Base-by-base conservation (phyloP, 2,888 invertebrate species). In the Cephus rjabovi region DNA sequence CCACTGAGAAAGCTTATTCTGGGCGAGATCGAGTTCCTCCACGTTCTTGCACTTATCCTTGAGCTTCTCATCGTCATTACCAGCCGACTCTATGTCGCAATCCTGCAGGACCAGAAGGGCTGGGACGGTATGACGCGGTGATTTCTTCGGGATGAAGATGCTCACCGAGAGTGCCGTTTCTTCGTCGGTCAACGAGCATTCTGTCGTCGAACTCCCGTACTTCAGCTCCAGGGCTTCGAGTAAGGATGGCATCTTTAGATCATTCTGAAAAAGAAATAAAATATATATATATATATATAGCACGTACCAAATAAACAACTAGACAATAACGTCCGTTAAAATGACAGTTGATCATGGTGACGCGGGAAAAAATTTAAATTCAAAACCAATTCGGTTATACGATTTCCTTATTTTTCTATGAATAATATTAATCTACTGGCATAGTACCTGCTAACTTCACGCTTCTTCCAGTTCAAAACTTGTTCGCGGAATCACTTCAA, bases 1-100 rank as follows among this genome's bases (percentile, higher is more conserved):
- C 98, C 98, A 98, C 88, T 96, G 95, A 80, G 95, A 95, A 34
- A 98, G 94, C 90, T 96, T 96, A 92, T 99, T 99, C 90, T 98
- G 97, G 70, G 98, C 98, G 86, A 99, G 93, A 91, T 99, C 98
- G 85, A 98, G 93, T 92, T 98, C 98, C 86, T 97, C 96, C n/a
- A 98, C 98, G 86, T 96, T 95, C 76, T 96, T 95, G 90, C 97
- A 98, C 91, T 97, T 97, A 85, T 95, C 96, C 69, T 95, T 95
- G 78, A 98, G 93, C 74, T 91, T 91, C 81, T 94, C 95, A 81
- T 95, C 94, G 76, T 96, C 95, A 89, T 96, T 96, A 34, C 98
- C 98, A 73, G 98, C 97, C 88, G 96, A 95, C 89, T 97, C 96
- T 83, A 98, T 98, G 91, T 96, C 96, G 92, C 97, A 97, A 92